Base-by-base conservation (phyloP, 2,888 invertebrate genomes). In the Drosophila greeni region DNA sequence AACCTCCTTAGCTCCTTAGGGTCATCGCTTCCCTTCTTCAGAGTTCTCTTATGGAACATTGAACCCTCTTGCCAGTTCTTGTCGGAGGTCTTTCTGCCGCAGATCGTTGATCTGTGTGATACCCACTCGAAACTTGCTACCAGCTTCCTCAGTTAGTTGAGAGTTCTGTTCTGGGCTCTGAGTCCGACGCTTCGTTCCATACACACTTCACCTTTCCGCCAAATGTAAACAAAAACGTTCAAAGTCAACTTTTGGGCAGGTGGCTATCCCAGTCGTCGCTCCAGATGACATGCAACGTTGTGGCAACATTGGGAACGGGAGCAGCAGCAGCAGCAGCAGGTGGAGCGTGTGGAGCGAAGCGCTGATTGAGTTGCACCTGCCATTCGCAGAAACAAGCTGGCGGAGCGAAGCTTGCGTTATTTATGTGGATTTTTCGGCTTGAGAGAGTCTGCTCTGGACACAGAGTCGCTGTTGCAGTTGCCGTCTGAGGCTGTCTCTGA, bases 321-420 rank as follows among this genome's bases (percentile, higher is more conserved):
- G 49, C 36, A 49, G 42, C 12, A 51, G 49, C 36, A 36, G 49
- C 36, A 49, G 42, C 12, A 51, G 49, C 36, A 36, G 55, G 36
- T 29, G 55, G 18, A 47, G 45, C 45, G 45, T 47, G 45, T 31
- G 47, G 47, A 37, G 60, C 56, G 64, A 39, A 51, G 78, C 81
- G 84, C 77, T 81, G 81, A 81, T 81, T 81, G 84, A 85, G 82
- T 84, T 84, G 83, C 83, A 84, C 83, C 83, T 84, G 83, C 85
- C 83, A 85, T 85, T 84, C 83, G 83, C 82, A 85, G 83, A 84
- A 84, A 76, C 82, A 73, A 72, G 82, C 74, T 68, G 40, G 29
- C 9, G 24, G 23, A 31, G 53, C 62, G 70, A 70, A 75, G 81
- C 69, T 64, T 72, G 78, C 82, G 82, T 81, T 85, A 85, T 84